phyloP scores from a whole-genome alignment of 1,140 invertebrate genomes.

The Homalodisca vitripennis region DNA sequence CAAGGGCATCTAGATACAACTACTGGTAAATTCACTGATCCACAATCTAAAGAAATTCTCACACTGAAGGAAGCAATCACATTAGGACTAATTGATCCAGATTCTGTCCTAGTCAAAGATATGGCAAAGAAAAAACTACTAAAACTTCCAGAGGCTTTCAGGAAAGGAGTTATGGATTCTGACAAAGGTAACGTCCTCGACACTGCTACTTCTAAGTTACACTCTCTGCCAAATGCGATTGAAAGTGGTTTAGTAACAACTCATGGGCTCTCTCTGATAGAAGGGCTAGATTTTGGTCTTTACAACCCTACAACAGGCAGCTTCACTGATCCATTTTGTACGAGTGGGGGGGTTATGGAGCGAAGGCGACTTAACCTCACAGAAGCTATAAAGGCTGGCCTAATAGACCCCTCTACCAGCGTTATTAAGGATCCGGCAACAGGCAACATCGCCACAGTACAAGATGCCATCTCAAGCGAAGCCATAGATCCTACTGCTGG shows the following conservation, averaged over 20 bases:
- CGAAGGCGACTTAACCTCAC: constrained; percentile 67
- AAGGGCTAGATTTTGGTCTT: constrained; percentile 76
- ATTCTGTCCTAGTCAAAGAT: constrained; percentile 87
- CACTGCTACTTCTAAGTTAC: constrained; percentile 76
- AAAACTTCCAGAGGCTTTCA: constrained; percentile 81
- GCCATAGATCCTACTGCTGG: constrained; percentile 74
- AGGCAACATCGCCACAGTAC: constrained; percentile 70
- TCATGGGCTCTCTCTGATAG: constrained; percentile 74
- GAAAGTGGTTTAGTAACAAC: constrained; percentile 73
- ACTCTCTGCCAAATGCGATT: constrained; percentile 69
- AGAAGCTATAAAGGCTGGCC: constrained; percentile 71
- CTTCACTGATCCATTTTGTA: constrained; percentile 74
- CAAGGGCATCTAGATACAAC: constrained; percentile 65
- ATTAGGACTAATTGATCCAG: constrained; percentile 80
- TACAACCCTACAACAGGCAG: constrained; percentile 78
- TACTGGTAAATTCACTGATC: constrained; percentile 74
- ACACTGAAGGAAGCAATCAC: constrained; percentile 81
- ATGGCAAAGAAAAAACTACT: constrained; percentile 75
- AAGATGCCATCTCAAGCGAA: constrained; percentile 73
- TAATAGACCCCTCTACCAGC: constrained; percentile 81
- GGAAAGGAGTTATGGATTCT: constrained; percentile 81
- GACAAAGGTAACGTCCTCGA: constrained; percentile 83
- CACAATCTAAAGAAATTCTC: constrained; percentile 65
- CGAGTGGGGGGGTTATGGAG: constrained; percentile 63
- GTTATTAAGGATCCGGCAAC: constrained; percentile 78